These are phyloP conservation scores for Philopotamus ludificatus DNA, from an alignment of 1,140 invertebrate species.

Conservation along the genomic window DNA sequence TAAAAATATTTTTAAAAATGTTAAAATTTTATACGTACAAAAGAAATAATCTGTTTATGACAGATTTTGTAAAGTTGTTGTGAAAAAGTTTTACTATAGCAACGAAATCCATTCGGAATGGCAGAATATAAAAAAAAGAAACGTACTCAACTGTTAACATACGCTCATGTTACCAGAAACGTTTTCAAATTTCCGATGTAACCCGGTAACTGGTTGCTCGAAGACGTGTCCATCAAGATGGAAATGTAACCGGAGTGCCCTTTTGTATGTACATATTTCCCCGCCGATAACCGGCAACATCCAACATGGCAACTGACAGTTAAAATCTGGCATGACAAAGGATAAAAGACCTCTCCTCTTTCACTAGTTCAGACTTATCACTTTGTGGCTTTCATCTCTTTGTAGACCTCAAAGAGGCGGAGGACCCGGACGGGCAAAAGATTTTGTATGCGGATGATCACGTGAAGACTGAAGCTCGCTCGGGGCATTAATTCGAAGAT, in stretches of 20 bases:
- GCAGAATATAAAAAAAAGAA: too few species aligned
- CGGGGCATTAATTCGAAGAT: neutral
- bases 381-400: slow-evolving; percentile 17
- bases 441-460: neutral
- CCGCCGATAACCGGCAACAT: slow-evolving; percentile 17
- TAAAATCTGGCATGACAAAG: slow-evolving; percentile 20
- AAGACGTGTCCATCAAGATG: neutral
- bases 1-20: too few species aligned
- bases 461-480: neutral
- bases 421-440: neutral
- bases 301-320: slow-evolving; percentile 9
- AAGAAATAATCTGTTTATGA: too few species aligned
- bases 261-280: slow-evolving; percentile 6
- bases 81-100: too few species aligned
- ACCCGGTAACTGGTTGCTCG: too few species aligned
- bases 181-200: too few species aligned
- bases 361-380: neutral
- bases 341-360: slow-evolving; percentile 11
- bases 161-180: too few species aligned
- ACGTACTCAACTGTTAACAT: too few species aligned
- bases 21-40: too few species aligned
- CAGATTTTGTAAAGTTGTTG: too few species aligned
- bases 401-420: neutral
- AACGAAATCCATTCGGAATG: too few species aligned
- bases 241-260: slow-evolving; percentile 8